Percentiles rank a stretch among this genome's conserved stretches.
These are phyloP conservation scores for Reticulitermes speratus DNA, from an alignment of 1,140 invertebrate species.

Conservation along the genomic window DNA sequence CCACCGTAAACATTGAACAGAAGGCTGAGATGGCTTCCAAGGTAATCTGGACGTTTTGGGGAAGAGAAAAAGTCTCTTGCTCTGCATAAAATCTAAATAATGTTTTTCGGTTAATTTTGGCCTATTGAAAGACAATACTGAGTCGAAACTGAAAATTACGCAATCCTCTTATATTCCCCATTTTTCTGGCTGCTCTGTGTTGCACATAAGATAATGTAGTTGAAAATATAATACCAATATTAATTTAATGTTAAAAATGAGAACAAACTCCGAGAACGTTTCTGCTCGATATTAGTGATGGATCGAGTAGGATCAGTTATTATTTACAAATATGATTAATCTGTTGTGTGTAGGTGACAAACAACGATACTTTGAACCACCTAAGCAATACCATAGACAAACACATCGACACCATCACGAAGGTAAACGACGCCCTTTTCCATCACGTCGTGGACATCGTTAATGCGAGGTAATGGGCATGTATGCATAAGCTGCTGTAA, in stretches of 20 bases:
- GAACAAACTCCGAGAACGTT: not conserved
- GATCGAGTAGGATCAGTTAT: not conserved
- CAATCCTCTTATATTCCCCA: too few relatives aligned
- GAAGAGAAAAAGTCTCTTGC: too few relatives aligned
- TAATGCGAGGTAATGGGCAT: slow-evolving; percentile 21
- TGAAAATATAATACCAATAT: not conserved
- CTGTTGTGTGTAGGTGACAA: slow-evolving; percentile 11
- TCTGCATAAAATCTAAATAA: too few relatives aligned
- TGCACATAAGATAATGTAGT: too few relatives aligned
- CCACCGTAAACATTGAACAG: too few relatives aligned
- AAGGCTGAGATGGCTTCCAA: too few relatives aligned
- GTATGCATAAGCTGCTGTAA: too few relatives aligned
- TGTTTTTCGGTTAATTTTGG: too few relatives aligned
- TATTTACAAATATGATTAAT: not conserved
- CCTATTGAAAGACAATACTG: too few relatives aligned
- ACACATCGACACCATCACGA: slow-evolving; percentile 32
- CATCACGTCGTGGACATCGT: not conserved
- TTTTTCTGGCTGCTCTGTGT: too few relatives aligned
- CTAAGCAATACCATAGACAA: slow-evolving; percentile 12
- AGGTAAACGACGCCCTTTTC: slow-evolving; percentile 20
- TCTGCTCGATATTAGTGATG: not conserved
- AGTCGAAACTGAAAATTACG: too few relatives aligned
- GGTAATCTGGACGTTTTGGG: too few relatives aligned
- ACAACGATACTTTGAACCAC: slow-evolving; percentile 25
- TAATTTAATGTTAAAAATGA: not conserved